These are phyloP conservation scores for Lepidochitona cinerea DNA, from an alignment of 2,888 invertebrate species.

Conservation along the genomic window DNA sequence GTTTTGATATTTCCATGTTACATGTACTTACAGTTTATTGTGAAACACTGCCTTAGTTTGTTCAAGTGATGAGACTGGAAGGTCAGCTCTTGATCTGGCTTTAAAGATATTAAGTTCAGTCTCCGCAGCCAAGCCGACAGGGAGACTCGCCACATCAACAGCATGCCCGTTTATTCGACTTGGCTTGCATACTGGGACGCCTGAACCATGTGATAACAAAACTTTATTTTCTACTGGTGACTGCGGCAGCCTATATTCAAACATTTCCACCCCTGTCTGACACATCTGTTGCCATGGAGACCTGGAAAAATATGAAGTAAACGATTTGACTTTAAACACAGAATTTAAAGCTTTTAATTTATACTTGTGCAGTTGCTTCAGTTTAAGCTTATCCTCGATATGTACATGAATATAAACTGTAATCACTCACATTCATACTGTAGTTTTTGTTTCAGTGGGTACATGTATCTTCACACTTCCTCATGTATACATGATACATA, in stretches of 20 bases:
- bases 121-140: neutral
- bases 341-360: too few species aligned
- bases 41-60: neutral
- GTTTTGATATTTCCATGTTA: too few species aligned
- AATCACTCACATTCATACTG: too few species aligned
- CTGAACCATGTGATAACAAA: neutral
- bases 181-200: conserved; percentile 2
- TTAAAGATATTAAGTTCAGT: neutral
- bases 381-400: too few species aligned
- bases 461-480: too few species aligned
- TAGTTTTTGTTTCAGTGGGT: too few species aligned
- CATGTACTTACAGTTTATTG: neutral
- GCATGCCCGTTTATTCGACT: neutral
- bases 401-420: too few species aligned
- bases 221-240: conserved; percentile 5
- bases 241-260: conserved; percentile 1
- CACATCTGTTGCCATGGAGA: conserved; percentile 9
- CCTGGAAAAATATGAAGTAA: too few species aligned
- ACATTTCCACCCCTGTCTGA: conserved; percentile 6
- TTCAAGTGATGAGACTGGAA: neutral
- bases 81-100: neutral
- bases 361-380: too few species aligned
- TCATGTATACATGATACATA: too few species aligned
- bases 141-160: neutral
- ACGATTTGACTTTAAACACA: too few species aligned